Percentiles rank a stretch among this genome's conserved stretches.
Evolutionary conservation across 2,888 invertebrate species (phyloP).

Genomic region (Melanostoma mellinum): DNA sequence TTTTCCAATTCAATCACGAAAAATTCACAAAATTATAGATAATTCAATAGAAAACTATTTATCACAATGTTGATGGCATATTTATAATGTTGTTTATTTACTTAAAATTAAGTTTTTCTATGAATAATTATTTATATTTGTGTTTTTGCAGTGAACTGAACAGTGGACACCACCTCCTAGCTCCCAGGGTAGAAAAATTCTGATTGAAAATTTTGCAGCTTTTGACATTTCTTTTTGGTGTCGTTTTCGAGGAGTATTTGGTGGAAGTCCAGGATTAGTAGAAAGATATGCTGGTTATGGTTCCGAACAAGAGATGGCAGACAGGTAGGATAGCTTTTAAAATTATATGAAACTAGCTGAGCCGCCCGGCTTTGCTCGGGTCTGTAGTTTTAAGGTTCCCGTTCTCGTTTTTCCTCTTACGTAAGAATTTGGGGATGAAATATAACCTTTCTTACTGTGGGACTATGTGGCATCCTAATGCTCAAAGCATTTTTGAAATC

Average conservation of each 20-base stretch:
- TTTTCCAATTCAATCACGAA: slow-evolving; percentile 21
- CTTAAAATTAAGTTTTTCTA: slow-evolving; percentile 10
- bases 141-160: neutral
- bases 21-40: slow-evolving; percentile 38
- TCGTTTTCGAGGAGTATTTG: neutral
- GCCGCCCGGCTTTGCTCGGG: too few species aligned
- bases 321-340: too few species aligned
- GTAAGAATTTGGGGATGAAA: too few species aligned
- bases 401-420: too few species aligned
- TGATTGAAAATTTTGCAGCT: slow-evolving; percentile 9
- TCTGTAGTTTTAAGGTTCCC: too few species aligned
- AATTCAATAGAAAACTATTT: slow-evolving; percentile 23
- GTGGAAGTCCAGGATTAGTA: too few species aligned
- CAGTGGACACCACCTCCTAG: slow-evolving; percentile 26
- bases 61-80: slow-evolving; percentile 66
- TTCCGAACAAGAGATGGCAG: too few species aligned
- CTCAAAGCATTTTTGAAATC: too few species aligned
- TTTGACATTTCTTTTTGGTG: slow-evolving; percentile 12
- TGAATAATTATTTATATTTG: slow-evolving; percentile 35
- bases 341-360: too few species aligned
- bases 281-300: too few species aligned
- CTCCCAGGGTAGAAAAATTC: slow-evolving; percentile 46
- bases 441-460: too few species aligned
- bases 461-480: too few species aligned
- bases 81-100: slow-evolving; percentile 12